Percentiles rank a stretch among this genome's conserved stretches.
These are phyloP conservation scores for Poecilia gillii DNA, from an alignment of 2,797 vertebrate genomes.

Conservation along the genomic window DNA sequence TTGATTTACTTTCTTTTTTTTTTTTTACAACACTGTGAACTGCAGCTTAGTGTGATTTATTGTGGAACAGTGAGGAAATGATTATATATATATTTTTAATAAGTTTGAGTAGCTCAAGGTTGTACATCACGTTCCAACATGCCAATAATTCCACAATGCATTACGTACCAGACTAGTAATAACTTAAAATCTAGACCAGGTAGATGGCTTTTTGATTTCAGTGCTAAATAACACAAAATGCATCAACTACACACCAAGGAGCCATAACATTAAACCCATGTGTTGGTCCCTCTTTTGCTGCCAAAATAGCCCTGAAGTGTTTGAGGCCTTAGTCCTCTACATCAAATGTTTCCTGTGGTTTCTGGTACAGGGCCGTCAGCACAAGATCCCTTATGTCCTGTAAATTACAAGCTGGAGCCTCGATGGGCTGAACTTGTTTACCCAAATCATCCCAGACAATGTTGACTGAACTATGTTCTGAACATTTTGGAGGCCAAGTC, in stretches of 20 bases:
- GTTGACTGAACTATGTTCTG: not conserved
- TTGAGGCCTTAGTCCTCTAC: not conserved
- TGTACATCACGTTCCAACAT: slow-evolving; percentile 29
- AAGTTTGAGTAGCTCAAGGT: slow-evolving; percentile 46
- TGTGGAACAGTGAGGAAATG: slow-evolving; percentile 16
- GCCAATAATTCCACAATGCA: slow-evolving; percentile 21
- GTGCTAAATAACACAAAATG: not conserved
- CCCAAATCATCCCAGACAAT: not conserved
- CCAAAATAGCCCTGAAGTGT: not conserved
- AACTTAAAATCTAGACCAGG: not conserved
- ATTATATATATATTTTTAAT: slow-evolving; percentile 43
- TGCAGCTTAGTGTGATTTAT: slow-evolving; percentile 34
- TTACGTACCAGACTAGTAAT: slow-evolving; percentile 16
- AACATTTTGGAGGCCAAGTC: not conserved
- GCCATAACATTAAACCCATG: not conserved
- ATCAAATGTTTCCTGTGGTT: not conserved
- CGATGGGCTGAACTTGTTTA: not conserved
- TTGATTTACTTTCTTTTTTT: slow-evolving; percentile 16
- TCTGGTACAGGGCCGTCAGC: not conserved
- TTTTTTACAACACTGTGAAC: slow-evolving; percentile 10
- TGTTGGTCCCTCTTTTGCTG: not conserved
- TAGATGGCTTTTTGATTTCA: not conserved
- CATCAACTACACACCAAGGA: not conserved
- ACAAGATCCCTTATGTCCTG: not conserved
- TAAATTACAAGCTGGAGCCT: not conserved